These are phyloP conservation scores for Yponomeuta evonymella DNA, from an alignment of 2,888 invertebrate genomes.

Conservation along the genomic window DNA sequence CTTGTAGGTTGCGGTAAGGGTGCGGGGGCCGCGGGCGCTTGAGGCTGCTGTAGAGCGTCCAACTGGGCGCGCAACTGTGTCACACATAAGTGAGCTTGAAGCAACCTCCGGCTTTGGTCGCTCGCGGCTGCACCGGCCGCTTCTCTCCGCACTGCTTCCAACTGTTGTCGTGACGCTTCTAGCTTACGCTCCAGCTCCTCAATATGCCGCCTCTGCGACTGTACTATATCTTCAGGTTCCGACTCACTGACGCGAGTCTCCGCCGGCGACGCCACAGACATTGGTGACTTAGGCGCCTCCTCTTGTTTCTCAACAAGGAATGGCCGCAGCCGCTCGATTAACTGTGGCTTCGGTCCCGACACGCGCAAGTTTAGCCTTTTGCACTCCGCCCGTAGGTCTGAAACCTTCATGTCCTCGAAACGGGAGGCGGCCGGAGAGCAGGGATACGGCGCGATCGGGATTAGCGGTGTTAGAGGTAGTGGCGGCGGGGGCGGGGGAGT, in stretches of 20 bases:
- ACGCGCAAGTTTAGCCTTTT: constrained; percentile 96
- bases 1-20: constrained; percentile 73
- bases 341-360: constrained; percentile 95
- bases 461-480: constrained; percentile 47
- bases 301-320: constrained; percentile 74
- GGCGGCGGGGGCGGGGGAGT: constrained; percentile 73
- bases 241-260: constrained; percentile 44
- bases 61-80: constrained; percentile 77
- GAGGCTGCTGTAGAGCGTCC: constrained; percentile 75
- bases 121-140: constrained; percentile 70
- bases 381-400: constrained; percentile 94
- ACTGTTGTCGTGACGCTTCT: constrained; percentile 84
- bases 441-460: background rate
- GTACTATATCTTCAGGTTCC: constrained; percentile 83
- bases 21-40: constrained; percentile 35
- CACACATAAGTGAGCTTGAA: constrained; percentile 79
- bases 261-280: constrained; percentile 40
- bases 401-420: constrained; percentile 96
- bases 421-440: constrained; percentile 64
- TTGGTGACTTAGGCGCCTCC: constrained; percentile 59
- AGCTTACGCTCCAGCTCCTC: constrained; percentile 90
- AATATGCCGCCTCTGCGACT: constrained; percentile 88
- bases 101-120: constrained; percentile 61
- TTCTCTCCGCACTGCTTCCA: constrained; percentile 80
- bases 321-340: constrained; percentile 92